Percentiles rank a stretch among this genome's conserved stretches.
Evolutionary conservation across 2,797 vertebrate species (phyloP).

Genomic region (Cyclura pinguis): DNA sequence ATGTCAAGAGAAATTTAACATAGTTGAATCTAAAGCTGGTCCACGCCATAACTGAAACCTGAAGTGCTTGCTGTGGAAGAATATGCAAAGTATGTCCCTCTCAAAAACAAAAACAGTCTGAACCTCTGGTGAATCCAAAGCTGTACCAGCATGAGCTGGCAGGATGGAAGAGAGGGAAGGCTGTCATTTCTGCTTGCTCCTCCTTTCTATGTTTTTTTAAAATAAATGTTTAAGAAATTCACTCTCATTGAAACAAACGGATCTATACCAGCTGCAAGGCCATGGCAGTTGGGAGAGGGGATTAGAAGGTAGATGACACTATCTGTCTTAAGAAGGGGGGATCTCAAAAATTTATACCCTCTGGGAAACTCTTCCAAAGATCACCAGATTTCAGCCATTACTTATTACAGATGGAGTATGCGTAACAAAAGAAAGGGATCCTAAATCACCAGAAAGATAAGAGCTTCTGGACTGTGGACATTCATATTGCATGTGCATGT

Average conservation of each 20-base stretch:
- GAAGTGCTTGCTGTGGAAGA: background rate
- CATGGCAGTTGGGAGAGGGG: background rate
- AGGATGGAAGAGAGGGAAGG: background rate
- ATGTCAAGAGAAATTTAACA: too few species aligned
- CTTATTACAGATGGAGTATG: too few species aligned
- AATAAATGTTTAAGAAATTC: background rate
- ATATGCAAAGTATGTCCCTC: background rate
- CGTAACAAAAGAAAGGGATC: too few species aligned
- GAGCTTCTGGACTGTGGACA: background rate
- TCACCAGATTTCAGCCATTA: background rate
- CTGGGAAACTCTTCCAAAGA: background rate
- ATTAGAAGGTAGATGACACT: background rate
- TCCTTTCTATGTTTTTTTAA: background rate
- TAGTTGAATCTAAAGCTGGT: background rate
- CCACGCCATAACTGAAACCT: background rate
- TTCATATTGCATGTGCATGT: background rate
- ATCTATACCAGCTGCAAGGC: background rate
- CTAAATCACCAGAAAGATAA: background rate
- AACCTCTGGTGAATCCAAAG: background rate
- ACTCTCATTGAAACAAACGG: background rate
- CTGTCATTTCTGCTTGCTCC: background rate
- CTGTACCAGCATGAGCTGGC: background rate
- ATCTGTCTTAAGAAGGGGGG: background rate
- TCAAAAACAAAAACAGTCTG: background rate
- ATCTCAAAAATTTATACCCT: background rate